These are phyloP conservation scores for Apocrypta bakeri DNA, from an alignment of 1,140 invertebrate species.

Conservation along the genomic window DNA sequence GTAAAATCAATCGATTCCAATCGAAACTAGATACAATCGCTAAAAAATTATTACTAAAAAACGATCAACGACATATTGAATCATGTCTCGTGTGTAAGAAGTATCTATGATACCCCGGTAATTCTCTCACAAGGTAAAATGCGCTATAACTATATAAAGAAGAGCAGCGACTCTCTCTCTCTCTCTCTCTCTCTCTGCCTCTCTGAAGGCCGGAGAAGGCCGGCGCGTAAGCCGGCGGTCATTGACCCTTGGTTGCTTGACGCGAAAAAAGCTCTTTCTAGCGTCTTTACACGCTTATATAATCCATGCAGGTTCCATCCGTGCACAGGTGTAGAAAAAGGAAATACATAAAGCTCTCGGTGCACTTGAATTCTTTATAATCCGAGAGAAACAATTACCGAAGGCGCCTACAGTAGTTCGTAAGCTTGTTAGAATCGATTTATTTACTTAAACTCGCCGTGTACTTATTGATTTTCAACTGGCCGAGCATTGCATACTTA, in stretches of 20 bases:
- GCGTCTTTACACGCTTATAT: background rate
- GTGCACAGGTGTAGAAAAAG: background rate
- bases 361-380: slow-evolving; percentile 12
- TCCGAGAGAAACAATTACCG: background rate
- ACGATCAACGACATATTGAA: too few relatives aligned
- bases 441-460: background rate
- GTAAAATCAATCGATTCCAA: too few relatives aligned
- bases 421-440: slow-evolving; percentile 13
- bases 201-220: background rate
- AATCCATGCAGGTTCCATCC: too few relatives aligned
- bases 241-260: background rate
- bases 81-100: too few relatives aligned
- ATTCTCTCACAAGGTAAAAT: too few relatives aligned
- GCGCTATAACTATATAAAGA: too few relatives aligned
- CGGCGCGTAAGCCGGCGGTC: background rate
- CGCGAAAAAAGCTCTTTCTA: slow-evolving; percentile 6
- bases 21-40: too few relatives aligned
- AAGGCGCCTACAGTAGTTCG: background rate
- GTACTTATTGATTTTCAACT: background rate
- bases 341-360: background rate
- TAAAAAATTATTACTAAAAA: too few relatives aligned
- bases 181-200: too few relatives aligned
- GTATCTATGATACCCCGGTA: too few relatives aligned
- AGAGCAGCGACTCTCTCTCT: too few relatives aligned
- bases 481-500: too few relatives aligned